Evolutionary conservation across 2,797 vertebrate species (phyloP), one percentile per base, ranked within the genome.

Genomic region (Catamblyrhynchus diadema): DNA sequence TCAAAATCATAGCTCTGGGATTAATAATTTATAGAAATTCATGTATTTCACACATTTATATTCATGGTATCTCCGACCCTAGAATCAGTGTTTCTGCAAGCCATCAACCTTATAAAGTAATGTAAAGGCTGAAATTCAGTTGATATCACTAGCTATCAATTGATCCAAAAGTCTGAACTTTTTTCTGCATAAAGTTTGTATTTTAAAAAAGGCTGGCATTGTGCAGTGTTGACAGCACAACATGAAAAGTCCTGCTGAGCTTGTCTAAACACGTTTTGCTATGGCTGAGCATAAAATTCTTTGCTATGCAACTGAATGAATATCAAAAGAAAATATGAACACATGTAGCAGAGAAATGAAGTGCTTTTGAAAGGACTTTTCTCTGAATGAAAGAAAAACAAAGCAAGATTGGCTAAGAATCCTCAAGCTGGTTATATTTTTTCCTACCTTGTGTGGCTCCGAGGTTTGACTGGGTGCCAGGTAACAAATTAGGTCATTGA

Each of bases 401-500:
- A 91, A 94, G 67, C 15, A 78, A 71, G 30, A 61, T 39, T 95
- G 64, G 54, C 65, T 78, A 92, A 91, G 86, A 82, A 82, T 88
- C 69, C 89, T 33, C 50, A 74, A 87, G 28, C 19, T 77, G 57
- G 64, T 85, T 90, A 35, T 67, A 56, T 30, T 71, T 82, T 93
- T 91, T 78, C n/a, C 81, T 93, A 70, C 71, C 61, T 96, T 93
- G 86, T 35, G 74, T 94, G 87, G 35, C 81, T 95, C 67, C 33
- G 81, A 96, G 85, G 87, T 92, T 94, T 96, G 94, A 87, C 37
- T 71, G 39, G 14, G 23, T 92, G 82, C 93, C 86, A 93, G 91
- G 32, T 86, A 82, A 89, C 87, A 95, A 94, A 94, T 97, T 94
- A 94, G 47, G 69, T 83, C 69, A 94, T 57, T 77, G 71, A 89